A percentile compares a stretch with the other conserved stretches of the same genome.
These are phyloP conservation scores for Pseudomyrmex pallidus DNA, from an alignment of 1,140 invertebrate species.

Conservation along the genomic window DNA sequence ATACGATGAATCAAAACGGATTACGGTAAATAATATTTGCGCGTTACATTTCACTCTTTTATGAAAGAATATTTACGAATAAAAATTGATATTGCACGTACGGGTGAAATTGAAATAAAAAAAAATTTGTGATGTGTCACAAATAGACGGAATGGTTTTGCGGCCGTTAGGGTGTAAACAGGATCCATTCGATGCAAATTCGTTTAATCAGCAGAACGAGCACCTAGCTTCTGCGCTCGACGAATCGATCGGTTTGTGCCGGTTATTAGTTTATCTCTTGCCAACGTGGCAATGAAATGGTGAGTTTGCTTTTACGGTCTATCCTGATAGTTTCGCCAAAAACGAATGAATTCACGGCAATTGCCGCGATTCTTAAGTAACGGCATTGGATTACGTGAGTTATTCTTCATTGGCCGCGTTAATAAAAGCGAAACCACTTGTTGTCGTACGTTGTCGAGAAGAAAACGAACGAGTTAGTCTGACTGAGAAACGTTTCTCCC, in stretches of 20 bases:
- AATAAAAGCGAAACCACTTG: background rate
- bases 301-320: background rate
- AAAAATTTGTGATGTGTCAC: conserved; percentile 5
- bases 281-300: background rate
- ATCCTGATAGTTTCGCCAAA: background rate
- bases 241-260: conserved; percentile 66
- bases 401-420: conserved; percentile 19
- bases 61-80: background rate
- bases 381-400: conserved; percentile 8
- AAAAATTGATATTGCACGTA: background rate
- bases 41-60: conserved; percentile 3
- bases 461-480: conserved; percentile 44
- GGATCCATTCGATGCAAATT: conserved; percentile 68
- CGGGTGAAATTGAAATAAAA: no score
- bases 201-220: conserved; percentile 50
- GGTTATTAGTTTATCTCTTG: conserved; percentile 71
- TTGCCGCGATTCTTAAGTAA: conserved; percentile 6
- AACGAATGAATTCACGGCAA: no score
- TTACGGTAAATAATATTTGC: background rate
- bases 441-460: conserved; percentile 10
- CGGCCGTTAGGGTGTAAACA: conserved; percentile 44
- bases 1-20: no score
- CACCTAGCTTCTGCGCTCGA: background rate
- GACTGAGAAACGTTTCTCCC: conserved; percentile 36
- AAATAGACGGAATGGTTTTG: background rate